Evolutionary conservation across 2,113 vertebrate species (phyloP).

Genomic region (Centropus bengalensis): DNA sequence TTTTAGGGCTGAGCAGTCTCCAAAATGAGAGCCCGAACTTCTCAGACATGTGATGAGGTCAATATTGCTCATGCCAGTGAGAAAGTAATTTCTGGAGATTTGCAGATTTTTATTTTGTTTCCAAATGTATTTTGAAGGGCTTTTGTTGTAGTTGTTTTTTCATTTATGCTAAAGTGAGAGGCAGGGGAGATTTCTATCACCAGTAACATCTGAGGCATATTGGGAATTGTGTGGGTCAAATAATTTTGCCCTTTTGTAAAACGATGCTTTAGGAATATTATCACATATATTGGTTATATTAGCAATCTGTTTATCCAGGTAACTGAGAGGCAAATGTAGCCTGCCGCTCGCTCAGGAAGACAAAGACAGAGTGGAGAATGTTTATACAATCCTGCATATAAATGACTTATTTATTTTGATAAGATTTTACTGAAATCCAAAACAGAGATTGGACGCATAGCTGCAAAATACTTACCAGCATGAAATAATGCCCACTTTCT

Average conservation of each 20-base stretch:
- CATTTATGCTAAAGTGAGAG: slow-evolving; percentile 4
- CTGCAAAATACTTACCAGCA: neutral
- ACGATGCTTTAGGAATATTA: slow-evolving; percentile 29
- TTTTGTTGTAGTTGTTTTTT: slow-evolving; percentile 16
- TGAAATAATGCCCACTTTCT: neutral
- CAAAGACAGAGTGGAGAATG: slow-evolving; percentile 39
- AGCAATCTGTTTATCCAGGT: slow-evolving; percentile 46
- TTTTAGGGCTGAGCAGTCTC: neutral
- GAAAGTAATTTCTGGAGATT: slow-evolving; percentile 1
- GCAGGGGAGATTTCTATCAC: slow-evolving; percentile 23
- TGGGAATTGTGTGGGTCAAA: slow-evolving; percentile 47
- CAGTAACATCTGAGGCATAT: neutral
- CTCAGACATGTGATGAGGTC: neutral
- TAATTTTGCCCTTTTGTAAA: slow-evolving; percentile 28
- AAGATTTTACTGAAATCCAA: slow-evolving; percentile 40
- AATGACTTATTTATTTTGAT: slow-evolving; percentile 62
- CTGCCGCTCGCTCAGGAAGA: neutral
- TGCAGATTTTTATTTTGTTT: neutral
- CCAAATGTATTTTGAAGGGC: neutral
- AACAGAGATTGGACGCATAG: neutral
- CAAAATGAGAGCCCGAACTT: slow-evolving; percentile 2
- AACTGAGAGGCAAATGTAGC: slow-evolving; percentile 9
- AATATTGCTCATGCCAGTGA: neutral
- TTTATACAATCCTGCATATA: slow-evolving; percentile 54
- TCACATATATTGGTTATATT: slow-evolving; percentile 28